These are phyloP conservation scores for Lepilemur ruficaudatus DNA, from an alignment of 2,797 vertebrate genomes.

Conservation along the genomic window DNA sequence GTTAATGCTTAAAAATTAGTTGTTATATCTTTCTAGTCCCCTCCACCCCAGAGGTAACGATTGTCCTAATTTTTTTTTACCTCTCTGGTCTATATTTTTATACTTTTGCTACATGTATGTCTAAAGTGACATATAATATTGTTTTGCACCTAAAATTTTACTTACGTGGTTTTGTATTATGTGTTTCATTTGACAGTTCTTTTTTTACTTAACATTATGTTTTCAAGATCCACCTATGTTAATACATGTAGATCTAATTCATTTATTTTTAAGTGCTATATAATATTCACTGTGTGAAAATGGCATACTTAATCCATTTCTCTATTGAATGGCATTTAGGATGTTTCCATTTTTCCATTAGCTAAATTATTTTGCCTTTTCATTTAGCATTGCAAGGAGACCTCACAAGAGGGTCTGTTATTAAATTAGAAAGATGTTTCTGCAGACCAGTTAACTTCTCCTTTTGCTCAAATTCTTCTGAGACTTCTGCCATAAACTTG, in stretches of 20 bases:
- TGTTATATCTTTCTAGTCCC: not conserved
- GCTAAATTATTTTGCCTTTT: conserved; percentile 19
- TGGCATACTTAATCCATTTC: not conserved
- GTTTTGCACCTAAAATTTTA: conserved; percentile 44
- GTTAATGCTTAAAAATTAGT: not conserved
- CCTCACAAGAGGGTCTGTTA: not conserved
- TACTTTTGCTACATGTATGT: not conserved
- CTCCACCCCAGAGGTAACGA: not conserved
- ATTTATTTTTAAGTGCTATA: not conserved
- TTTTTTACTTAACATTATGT: not conserved
- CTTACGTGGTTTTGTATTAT: not conserved
- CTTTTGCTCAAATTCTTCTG: conserved; percentile 6
- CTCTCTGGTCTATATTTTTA: not conserved
- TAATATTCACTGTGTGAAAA: not conserved
- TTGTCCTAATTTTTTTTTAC: not conserved
- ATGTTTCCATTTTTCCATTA: not conserved
- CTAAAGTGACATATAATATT: not conserved
- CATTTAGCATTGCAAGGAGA: not conserved
- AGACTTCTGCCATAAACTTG: not conserved
- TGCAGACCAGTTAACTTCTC: not conserved
- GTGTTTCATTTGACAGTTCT: not conserved
- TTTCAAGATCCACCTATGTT: not conserved
- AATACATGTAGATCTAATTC: not conserved
- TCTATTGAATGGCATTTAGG: not conserved
- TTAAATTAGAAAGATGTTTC: not conserved